Evolutionary conservation across 1,140 invertebrate genomes (phyloP), one percentile per base, ranked within the genome.

Genomic region (Drosophila lini): DNA sequence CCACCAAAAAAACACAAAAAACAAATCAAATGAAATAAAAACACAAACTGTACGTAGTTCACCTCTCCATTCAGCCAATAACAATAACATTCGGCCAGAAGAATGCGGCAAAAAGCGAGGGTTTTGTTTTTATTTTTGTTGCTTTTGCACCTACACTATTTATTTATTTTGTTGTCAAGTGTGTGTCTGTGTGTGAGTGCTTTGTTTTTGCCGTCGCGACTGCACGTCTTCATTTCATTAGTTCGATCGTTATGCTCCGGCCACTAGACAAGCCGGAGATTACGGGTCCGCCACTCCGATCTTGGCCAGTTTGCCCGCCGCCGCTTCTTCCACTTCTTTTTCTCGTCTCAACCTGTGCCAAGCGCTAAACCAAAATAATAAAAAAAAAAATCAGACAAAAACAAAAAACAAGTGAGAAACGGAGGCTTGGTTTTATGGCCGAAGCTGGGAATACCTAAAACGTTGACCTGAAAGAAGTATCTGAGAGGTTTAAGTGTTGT

Each of bases 301-400:
- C 68, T 75, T 67, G 59, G 80, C 63, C 75, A 70, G 74, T 68
- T 80, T 53, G 74, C 9, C 55, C 34, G 61, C 34, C 32, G 64
- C 32, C 36, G 63, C 63, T 56, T 78, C 74, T 74, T 74, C 60
- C 52, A 55, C 52, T 74, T 71, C 57, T 69, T 62, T 79, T 63
- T 19, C 52, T 63, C 65, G 83, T 79, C 65, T 65, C 82, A 82
- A 73, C 83, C 82, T 82, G 82, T 85, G 82, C 79, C 82, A 86
- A 64, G 83, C 80, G 67, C 81, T 50, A 53, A 63, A 61, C 69
- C 63, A 65, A 69, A 61, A 55, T n/a, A 59, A 50, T 16, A 74
- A 32, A 67, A 67, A 71, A 71, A 69, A 60, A 45, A 13, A 19
- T 19, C 22, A 47, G 1, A 15, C 36, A 74, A 64, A 61, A 62